Percentiles rank a stretch among this genome's conserved stretches.
Evolutionary conservation across 2,888 invertebrate genomes (phyloP).

Genomic region (Merodon equestris): DNA sequence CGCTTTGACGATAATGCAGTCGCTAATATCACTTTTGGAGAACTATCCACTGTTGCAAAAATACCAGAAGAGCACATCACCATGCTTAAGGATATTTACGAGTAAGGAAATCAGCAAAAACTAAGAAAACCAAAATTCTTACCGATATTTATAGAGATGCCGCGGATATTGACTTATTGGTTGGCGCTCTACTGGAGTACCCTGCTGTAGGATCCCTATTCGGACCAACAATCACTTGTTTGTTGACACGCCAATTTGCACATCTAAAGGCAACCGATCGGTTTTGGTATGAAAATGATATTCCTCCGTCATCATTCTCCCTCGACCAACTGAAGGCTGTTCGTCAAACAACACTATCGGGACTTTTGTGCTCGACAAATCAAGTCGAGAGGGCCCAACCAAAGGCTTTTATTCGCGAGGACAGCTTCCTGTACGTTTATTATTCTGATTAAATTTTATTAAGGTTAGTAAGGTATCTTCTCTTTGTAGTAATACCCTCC

Average conservation of each 20-base stretch:
- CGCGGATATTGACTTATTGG: constrained; percentile 90
- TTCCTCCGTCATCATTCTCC: constrained; percentile 91
- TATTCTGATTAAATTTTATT: neutral
- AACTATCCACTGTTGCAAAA: constrained; percentile 71
- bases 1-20: constrained; percentile 71
- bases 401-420: constrained; percentile 90
- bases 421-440: constrained; percentile 88
- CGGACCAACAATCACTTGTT: constrained; percentile 93
- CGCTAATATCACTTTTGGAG: constrained; percentile 75
- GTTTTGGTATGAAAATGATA: constrained; percentile 97
- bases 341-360: constrained; percentile 88
- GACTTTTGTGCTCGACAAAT: constrained; percentile 88
- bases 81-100: constrained; percentile 84
- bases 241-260: constrained; percentile 90
- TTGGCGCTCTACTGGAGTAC: constrained; percentile 90
- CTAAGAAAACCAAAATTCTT: too few relatives aligned
- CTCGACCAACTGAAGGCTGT: constrained; percentile 89
- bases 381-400: constrained; percentile 88
- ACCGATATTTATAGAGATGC: constrained; percentile 80
- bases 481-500: constrained; percentile 82
- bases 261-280: constrained; percentile 91
- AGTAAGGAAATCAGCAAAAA: constrained; percentile 80
- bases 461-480: too few relatives aligned
- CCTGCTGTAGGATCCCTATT: constrained; percentile 89
- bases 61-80: constrained; percentile 81